These are phyloP conservation scores for Vandiemenella viatica DNA, from an alignment of 2,888 invertebrate genomes.

Conservation along the genomic window DNA sequence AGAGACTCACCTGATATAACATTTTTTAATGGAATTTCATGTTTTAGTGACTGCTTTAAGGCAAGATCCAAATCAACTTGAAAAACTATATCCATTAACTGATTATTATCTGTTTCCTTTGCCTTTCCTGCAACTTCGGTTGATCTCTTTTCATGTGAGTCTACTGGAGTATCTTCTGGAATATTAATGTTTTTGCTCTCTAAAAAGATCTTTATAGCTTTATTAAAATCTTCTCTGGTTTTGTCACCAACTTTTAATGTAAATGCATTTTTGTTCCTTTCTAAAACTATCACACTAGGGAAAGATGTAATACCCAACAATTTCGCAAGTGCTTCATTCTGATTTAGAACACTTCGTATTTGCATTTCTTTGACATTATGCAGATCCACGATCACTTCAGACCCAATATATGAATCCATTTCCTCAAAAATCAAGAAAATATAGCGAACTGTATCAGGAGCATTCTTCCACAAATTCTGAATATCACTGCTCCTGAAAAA, in stretches of 20 bases:
- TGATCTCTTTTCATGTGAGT: constrained; percentile 29
- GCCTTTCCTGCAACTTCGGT: background rate
- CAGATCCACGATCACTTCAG: constrained; percentile 51
- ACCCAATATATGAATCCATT: constrained; percentile 41
- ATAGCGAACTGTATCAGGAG: constrained; percentile 35
- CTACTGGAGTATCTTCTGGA: constrained; percentile 19
- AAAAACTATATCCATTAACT: constrained; percentile 47
- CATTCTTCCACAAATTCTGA: constrained; percentile 36
- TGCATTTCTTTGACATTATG: constrained; percentile 38
- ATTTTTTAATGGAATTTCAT: constrained; percentile 63
- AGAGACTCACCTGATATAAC: constrained; percentile 55
- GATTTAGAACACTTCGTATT: constrained; percentile 40
- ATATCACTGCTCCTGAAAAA: constrained; percentile 28
- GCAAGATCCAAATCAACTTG: constrained; percentile 80
- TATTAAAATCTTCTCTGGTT: constrained; percentile 31
- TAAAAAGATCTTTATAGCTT: constrained; percentile 28
- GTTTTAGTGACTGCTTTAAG: constrained; percentile 62
- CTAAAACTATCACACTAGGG: constrained; percentile 40
- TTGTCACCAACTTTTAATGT: constrained; percentile 30
- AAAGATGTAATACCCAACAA: constrained; percentile 33
- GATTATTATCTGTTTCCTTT: constrained; percentile 23
- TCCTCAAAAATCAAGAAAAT: constrained; percentile 52
- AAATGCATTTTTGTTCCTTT: constrained; percentile 28
- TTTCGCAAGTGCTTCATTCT: constrained; percentile 37
- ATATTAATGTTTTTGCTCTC: constrained; percentile 11